Evolutionary conservation across 2,797 vertebrate species (phyloP), one percentile per base, ranked within the genome.

Genomic region (Tiaroga cobitis): DNA sequence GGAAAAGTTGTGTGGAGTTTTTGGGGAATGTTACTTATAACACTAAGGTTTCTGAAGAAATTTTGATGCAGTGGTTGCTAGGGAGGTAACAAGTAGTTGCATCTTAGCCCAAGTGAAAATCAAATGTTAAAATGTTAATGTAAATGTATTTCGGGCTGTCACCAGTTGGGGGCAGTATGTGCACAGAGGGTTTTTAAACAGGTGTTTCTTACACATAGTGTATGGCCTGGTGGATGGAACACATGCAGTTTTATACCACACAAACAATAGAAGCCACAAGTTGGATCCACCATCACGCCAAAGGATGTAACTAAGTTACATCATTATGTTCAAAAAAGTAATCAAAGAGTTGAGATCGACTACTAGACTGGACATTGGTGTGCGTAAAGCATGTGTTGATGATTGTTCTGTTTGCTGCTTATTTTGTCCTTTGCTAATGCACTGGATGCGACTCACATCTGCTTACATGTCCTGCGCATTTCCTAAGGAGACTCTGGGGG

Each of bases 351-450:
- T 49, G 15, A 49, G 46, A 16, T 19, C 2, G 5, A 51, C 49
- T 19, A 51, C 49, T 19, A 51, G 16, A 19, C 6, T 51, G 16
- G 49, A 51, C 13, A 49, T 49, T 46, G 13, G 43, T 46, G 43
- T 46, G 43, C 1, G 43, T 15, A 46, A 46, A 46, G 43, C 43
- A 46, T 46, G 43, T 46, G 41, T 43, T 43, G 41, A 43, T 26
- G 68, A 81, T 70, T 59, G 49, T 67, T 54, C 32, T 16, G 4
- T 70, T 69, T 37, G 9, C 34, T 81, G 65, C 34, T 72, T 54
- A 39, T 81, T 54, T 81, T 70, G 49, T 56, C 8, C 49, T 81
- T 41, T 70, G 46, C 39, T 51, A 56, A 26, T 41, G 24, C 15
- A 19, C 26, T 54, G 37, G 51, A 43, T 61, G n/a, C 26, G 8